Conservation (phyloP, 2,888 invertebrate species). For the Drosophila recens region DNA sequence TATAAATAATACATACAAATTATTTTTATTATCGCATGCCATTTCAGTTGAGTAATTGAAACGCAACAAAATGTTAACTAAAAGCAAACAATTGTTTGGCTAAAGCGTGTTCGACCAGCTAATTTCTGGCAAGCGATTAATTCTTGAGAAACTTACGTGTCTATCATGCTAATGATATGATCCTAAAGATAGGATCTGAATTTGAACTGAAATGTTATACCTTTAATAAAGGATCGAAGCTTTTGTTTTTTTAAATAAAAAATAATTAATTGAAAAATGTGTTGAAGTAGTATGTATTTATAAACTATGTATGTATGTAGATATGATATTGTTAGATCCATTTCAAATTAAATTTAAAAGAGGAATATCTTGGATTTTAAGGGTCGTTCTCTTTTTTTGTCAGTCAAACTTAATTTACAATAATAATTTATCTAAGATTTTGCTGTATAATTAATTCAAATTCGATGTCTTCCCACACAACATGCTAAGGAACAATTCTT, state of each 20-base stretch:
- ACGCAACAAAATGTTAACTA: conserved; percentile 6
- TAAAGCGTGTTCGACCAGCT: not conserved
- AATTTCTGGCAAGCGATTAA: not conserved
- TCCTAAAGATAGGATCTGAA: too few relatives aligned
- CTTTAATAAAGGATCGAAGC: too few relatives aligned
- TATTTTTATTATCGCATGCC: conserved; percentile 27
- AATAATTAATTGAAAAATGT: too few relatives aligned
- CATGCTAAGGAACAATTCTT: not conserved
- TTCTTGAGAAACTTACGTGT: not conserved
- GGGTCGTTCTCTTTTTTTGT: not conserved
- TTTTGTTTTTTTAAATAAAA: too few relatives aligned
- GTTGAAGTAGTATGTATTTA: too few relatives aligned
- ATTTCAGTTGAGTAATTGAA: conserved; percentile 19
- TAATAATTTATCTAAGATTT: not conserved
- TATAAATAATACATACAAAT: conserved; percentile 7
- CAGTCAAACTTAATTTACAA: not conserved
- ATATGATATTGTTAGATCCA: too few relatives aligned
- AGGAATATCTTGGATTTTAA: not conserved
- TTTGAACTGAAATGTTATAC: too few relatives aligned
- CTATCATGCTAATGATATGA: not conserved
- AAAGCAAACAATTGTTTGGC: conserved; percentile 11
- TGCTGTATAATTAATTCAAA: not conserved
- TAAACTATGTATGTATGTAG: too few relatives aligned
- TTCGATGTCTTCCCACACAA: not conserved
- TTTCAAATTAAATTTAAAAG: too few relatives aligned